Conservation (phyloP, 2,888 invertebrate species). For the Melolontha melolontha region DNA sequence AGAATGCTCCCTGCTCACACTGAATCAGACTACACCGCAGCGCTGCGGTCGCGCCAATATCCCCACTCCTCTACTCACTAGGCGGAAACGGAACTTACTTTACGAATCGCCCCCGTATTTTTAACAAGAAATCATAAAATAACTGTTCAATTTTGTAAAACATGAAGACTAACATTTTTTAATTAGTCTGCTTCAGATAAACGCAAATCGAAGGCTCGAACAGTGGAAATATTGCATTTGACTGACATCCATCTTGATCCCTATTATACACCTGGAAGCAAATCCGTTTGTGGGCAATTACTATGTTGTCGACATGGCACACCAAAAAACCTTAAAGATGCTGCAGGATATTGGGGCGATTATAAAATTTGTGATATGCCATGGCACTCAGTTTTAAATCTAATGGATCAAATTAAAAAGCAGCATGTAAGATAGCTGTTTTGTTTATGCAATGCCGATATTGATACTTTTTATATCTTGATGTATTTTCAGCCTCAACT, state of each 20-base stretch:
- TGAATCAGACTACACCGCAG: no score
- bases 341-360: constrained; percentile 86
- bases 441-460: not conserved
- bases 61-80: no score
- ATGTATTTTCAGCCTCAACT: constrained; percentile 61
- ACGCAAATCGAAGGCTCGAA: constrained; percentile 63
- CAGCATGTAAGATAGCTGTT: constrained; percentile 49
- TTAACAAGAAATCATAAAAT: not conserved
- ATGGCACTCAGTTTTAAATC: constrained; percentile 74
- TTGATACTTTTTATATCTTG: constrained; percentile 10
- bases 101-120: no score
- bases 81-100: no score
- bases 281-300: constrained; percentile 79
- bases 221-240: constrained; percentile 71
- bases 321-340: constrained; percentile 56
- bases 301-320: constrained; percentile 79
- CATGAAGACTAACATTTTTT: not conserved
- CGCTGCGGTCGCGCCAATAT: no score
- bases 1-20: no score
- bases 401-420: constrained; percentile 69
- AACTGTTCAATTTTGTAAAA: not conserved
- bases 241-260: constrained; percentile 87
- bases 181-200: constrained; percentile 11
- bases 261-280: constrained; percentile 74
- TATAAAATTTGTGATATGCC: constrained; percentile 84